A percentile compares a stretch with the other conserved stretches of the same genome.
Evolutionary conservation across 2,113 vertebrate genomes (phyloP).

Genomic region (Podilymbus podiceps): DNA sequence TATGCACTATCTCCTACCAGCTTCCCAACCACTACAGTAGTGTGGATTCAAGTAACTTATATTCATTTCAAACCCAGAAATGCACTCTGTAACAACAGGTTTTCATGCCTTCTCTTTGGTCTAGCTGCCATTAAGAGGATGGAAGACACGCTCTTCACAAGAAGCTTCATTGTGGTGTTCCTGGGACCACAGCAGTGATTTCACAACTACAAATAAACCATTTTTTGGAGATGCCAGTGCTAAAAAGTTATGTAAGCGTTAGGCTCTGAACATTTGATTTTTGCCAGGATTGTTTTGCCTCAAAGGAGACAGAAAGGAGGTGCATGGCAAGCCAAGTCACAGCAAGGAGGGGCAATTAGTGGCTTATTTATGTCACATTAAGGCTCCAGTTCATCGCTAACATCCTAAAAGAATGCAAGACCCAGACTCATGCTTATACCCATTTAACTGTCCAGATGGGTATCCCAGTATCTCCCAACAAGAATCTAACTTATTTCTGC

Average conservation of each 20-base stretch:
- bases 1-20: not conserved
- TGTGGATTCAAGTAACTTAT: not conserved
- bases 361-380: not conserved
- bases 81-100: not conserved
- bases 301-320: not conserved
- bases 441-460: not conserved
- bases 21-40: not conserved
- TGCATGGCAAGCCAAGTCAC: not conserved
- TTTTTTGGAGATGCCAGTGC: not conserved
- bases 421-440: not conserved
- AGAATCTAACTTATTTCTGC: not conserved
- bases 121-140: not conserved
- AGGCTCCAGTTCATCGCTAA: not conserved
- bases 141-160: fast-evolving
- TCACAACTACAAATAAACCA: not conserved
- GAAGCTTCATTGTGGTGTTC: not conserved
- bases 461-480: not conserved
- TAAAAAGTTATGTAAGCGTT: not conserved
- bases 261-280: not conserved
- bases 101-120: not conserved
- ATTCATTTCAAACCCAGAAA: not conserved
- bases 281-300: not conserved
- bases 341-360: not conserved
- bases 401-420: not conserved
- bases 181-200: not conserved